Evolutionary conservation across 2,113 vertebrate genomes (phyloP).

Genomic region (Chrysemys picta): DNA sequence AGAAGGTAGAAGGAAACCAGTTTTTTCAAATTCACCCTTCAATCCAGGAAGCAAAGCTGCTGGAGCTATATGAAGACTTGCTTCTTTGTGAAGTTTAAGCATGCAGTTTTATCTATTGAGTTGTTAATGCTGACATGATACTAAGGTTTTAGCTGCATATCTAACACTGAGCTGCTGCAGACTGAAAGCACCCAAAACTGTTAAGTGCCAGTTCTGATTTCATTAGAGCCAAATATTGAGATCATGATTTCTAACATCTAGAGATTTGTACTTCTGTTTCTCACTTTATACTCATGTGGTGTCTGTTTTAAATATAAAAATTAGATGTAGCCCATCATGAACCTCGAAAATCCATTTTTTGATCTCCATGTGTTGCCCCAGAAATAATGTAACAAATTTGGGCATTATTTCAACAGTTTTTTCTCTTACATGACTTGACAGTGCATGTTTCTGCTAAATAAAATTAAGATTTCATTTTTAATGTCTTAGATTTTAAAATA

Average conservation of each 20-base stretch:
- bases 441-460: neutral
- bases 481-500: neutral
- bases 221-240: neutral
- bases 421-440: neutral
- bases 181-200: neutral
- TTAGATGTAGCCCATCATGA: neutral
- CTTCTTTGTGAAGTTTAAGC: neutral
- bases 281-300: neutral
- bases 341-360: neutral
- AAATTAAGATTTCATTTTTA: neutral
- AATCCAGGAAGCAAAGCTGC: neutral
- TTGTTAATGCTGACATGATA: neutral
- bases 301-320: neutral
- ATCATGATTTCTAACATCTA: neutral
- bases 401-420: neutral
- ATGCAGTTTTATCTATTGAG: neutral
- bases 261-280: neutral
- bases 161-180: neutral
- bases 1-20: neutral
- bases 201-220: neutral
- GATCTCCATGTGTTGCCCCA: neutral
- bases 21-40: neutral
- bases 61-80: neutral
- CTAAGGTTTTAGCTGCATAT: neutral
- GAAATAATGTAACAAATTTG: neutral